Conservation (phyloP, 2,113 vertebrate genomes). For the Amphiprion percula region DNA sequence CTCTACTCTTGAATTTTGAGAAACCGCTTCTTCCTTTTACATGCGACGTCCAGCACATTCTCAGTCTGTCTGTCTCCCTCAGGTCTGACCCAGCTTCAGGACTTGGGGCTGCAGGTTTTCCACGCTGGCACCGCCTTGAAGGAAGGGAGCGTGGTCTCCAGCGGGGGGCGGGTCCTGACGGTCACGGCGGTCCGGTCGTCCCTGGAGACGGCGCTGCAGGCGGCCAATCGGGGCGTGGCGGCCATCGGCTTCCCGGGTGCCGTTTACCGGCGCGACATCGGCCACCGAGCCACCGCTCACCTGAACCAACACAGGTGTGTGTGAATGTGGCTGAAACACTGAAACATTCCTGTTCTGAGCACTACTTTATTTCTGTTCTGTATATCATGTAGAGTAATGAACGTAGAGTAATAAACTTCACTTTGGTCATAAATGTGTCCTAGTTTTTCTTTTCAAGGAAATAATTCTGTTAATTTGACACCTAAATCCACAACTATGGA, state of each 20-base stretch:
- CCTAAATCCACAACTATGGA: no score
- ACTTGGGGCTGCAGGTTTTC: conserved; percentile 91
- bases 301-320: conserved; percentile 90
- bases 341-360: background rate
- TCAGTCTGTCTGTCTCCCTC: background rate
- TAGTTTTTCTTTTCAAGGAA: background rate
- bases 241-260: conserved; percentile 89
- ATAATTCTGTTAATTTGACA: no score
- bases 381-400: no score
- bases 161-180: conserved; percentile 91
- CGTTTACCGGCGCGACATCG: conserved; percentile 91
- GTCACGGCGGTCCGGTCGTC: conserved; percentile 88
- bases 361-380: no score
- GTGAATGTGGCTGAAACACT: conserved; percentile 41
- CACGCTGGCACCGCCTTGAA: conserved; percentile 91
- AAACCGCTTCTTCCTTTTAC: no score
- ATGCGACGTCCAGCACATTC: no score
- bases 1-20: no score
- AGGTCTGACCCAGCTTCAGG: conserved; percentile 88
- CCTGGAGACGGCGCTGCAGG: conserved; percentile 84
- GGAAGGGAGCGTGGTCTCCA: conserved; percentile 88
- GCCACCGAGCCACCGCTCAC: conserved; percentile 88
- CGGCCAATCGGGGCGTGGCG: conserved; percentile 88
- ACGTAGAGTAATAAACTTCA: conserved; percentile 28
- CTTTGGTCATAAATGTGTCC: background rate